Evolutionary conservation across 2,113 vertebrate species (phyloP).

Genomic region (Irena cyanogastra): DNA sequence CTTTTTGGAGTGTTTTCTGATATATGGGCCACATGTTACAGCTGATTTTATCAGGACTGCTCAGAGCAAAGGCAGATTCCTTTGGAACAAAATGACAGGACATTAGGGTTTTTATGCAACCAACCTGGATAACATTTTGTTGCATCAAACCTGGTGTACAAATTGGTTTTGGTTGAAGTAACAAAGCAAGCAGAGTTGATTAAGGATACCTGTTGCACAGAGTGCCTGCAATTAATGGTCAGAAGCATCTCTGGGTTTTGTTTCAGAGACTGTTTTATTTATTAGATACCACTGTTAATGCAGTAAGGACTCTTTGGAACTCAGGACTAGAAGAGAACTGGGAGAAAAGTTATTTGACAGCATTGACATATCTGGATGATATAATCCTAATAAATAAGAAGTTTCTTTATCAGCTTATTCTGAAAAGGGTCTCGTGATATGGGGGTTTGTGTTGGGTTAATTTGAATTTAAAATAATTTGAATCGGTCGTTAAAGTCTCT

Average conservation of each 20-base stretch:
- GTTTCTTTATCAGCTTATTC: not conserved
- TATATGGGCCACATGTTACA: not conserved
- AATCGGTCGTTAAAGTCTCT: not conserved
- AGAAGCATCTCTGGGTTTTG: not conserved
- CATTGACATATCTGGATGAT: not conserved
- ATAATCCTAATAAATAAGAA: not conserved
- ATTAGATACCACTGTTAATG: not conserved
- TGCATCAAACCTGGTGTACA: not conserved
- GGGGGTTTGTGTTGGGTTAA: fast-evolving
- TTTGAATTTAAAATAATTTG: too few species aligned
- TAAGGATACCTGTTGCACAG: not conserved
- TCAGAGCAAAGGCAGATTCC: not conserved
- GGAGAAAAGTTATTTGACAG: not conserved
- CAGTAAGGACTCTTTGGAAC: not conserved
- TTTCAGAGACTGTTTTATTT: not conserved
- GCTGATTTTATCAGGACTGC: not conserved
- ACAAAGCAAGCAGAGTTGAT: not conserved
- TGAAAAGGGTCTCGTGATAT: not conserved
- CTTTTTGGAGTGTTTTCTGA: not conserved
- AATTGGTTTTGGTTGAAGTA: not conserved
- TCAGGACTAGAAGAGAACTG: not conserved
- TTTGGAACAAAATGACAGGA: not conserved
- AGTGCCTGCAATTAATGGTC: not conserved
- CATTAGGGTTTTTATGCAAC: not conserved
- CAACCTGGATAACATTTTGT: not conserved